Base-by-base conservation (phyloP, 2,797 vertebrate species). In the Nasua narica region DNA sequence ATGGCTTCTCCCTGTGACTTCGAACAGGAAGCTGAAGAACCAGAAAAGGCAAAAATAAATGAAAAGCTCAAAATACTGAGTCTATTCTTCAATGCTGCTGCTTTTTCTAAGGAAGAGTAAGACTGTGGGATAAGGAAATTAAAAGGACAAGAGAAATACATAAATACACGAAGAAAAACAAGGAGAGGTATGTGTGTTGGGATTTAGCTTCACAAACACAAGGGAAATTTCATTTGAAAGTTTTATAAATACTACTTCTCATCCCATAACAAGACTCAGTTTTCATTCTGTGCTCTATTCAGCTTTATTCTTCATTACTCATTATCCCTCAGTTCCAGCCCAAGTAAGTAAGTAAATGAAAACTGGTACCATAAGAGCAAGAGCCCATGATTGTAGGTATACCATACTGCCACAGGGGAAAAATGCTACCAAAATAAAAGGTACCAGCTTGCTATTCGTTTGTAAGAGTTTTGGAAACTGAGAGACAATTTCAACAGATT, bases 251-350 rank as follows among this genome's bases (percentile, higher is more conserved):
- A 76, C 23, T 35, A 93, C 27, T 96, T 84, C 18, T 84, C 27
- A 76, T 43, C 46, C 40, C 52, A 27, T 29, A 87, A 56, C 13
- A 91, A 76, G 58, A 82, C n/a, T 16, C 65, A 67, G 18, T 50
- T 93, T 70, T 82, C 29, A 90, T 67, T 81, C 48, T 83, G 37
- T 79, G 23, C 32, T 95, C 27, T 74, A 79, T 32, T 82, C 25
- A 85, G 40, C n/a, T 95, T 89, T 92, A 91, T 27, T 85, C 46
- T 85, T 95, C 52, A 76, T 19, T 86, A 62, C 10, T 93, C 65
- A 89, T 60, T 94, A 56, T 35, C 46, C n/a, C 35, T 95, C 46
- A 83, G 54, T 65, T 94, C 37, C 16, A 96, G 58, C 9, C 58
- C 19, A 90, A 91, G 29, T 46, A 79, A 79, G 32, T 89, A 94